Evolutionary conservation across 1,140 invertebrate genomes (phyloP).

Genomic region (Charaxes varanes): DNA sequence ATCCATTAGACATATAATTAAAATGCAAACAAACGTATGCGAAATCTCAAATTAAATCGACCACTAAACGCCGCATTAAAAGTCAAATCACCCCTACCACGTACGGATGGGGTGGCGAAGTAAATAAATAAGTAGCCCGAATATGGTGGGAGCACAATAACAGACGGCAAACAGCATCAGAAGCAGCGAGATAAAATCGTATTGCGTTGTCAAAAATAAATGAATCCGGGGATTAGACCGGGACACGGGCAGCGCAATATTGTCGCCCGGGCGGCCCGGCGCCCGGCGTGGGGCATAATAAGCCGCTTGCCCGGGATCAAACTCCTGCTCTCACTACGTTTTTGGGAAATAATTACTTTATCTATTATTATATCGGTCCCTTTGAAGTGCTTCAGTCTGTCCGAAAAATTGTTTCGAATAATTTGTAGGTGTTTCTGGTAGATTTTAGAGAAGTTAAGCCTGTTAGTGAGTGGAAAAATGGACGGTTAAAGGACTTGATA

Average conservation of each 20-base stretch:
- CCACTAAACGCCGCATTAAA: conserved; percentile 62
- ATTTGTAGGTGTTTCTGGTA: too few relatives aligned
- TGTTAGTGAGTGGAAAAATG: too few relatives aligned
- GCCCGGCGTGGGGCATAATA: conserved; percentile 56
- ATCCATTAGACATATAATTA: neutral
- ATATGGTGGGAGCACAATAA: conserved; percentile 66
- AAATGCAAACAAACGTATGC: conserved; percentile 2
- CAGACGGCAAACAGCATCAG: conserved; percentile 72
- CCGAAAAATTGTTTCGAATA: neutral
- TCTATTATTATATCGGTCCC: conserved; percentile 13
- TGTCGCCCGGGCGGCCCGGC: conserved; percentile 51
- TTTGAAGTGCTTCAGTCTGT: conserved; percentile 3
- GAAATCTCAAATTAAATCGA: conserved; percentile 24
- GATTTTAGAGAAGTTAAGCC: too few relatives aligned
- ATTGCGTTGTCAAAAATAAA: conserved; percentile 74
- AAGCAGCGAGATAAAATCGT: conserved; percentile 73
- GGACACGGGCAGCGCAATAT: conserved; percentile 65
- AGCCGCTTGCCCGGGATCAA: conserved; percentile 39
- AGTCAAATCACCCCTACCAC: conserved; percentile 55
- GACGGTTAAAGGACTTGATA: too few relatives aligned
- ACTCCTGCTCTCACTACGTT: conserved; percentile 22
- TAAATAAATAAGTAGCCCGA: conserved; percentile 69
- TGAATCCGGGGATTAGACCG: conserved; percentile 70
- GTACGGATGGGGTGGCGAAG: conserved; percentile 54
- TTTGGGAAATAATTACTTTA: conserved; percentile 26